These are phyloP conservation scores for Rhagonycha fulva DNA, from an alignment of 2,888 invertebrate species.

Conservation along the genomic window DNA sequence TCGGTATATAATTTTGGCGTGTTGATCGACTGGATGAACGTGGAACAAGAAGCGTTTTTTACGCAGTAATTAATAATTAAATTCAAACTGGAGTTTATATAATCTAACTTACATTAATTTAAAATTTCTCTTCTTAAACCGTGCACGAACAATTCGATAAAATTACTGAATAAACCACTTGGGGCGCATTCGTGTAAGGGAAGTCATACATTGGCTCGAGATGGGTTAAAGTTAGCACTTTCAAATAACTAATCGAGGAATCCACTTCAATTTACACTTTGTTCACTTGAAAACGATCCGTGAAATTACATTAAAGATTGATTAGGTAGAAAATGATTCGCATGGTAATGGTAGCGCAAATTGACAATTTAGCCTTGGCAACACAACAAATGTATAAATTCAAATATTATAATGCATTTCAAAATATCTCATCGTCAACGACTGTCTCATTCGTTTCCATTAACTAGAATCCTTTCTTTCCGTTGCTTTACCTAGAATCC, in stretches of 20 bases:
- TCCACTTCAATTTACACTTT: slow-evolving; percentile 27
- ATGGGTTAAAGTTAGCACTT: slow-evolving; percentile 24
- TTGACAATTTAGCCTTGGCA: not conserved
- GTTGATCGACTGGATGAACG: not conserved
- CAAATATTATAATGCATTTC: slow-evolving; percentile 17
- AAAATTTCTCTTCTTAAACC: not conserved
- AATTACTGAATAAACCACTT: slow-evolving; percentile 20
- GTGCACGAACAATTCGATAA: slow-evolving; percentile 20
- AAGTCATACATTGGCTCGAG: slow-evolving; percentile 23
- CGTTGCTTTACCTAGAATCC: slow-evolving; percentile 27
- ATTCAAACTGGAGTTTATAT: not conserved
- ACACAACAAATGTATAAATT: not conserved
- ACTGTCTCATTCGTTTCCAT: slow-evolving; percentile 33
- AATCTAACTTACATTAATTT: not conserved
- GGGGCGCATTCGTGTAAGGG: slow-evolving; percentile 20
- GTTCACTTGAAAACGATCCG: slow-evolving; percentile 23
- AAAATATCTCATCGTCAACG: slow-evolving; percentile 15
- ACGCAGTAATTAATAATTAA: not conserved
- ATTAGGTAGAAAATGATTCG: slow-evolving; percentile 15
- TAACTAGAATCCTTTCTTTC: slow-evolving; percentile 32
- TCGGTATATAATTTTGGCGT: no score
- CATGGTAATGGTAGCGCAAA: slow-evolving; percentile 8
- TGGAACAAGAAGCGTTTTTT: not conserved
- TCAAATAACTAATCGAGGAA: slow-evolving; percentile 26
- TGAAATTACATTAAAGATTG: slow-evolving; percentile 22